These are phyloP conservation scores for Thermophis baileyi DNA, from an alignment of 2,113 vertebrate genomes.

Conservation along the genomic window DNA sequence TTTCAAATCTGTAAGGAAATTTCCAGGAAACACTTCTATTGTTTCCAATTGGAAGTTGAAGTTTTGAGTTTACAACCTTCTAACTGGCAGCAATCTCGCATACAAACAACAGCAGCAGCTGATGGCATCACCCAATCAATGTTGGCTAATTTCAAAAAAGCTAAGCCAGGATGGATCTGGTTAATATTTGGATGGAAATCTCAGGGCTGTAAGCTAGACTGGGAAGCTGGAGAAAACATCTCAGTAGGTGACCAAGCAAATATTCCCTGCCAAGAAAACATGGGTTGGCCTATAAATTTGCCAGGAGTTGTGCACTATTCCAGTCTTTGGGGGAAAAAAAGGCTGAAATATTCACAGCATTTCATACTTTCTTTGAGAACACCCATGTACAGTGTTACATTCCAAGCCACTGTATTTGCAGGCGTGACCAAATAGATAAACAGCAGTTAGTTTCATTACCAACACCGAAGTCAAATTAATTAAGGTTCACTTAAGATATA, in stretches of 20 bases:
- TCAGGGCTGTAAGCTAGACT: background rate
- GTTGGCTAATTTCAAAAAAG: background rate
- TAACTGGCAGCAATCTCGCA: background rate
- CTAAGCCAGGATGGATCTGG: background rate
- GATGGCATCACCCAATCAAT: background rate
- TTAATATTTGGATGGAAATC: background rate
- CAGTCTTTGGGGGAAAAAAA: background rate
- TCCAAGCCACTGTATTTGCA: slow-evolving; percentile 46
- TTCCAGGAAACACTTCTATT: background rate
- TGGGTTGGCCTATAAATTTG: background rate
- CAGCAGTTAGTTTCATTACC: slow-evolving; percentile 28
- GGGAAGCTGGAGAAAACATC: background rate
- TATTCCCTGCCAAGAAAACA: background rate
- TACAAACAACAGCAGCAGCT: background rate
- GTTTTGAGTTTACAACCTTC: background rate
- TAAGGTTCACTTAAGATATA: slow-evolving; percentile 38
- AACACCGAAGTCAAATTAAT: slow-evolving; percentile 38
- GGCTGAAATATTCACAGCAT: background rate
- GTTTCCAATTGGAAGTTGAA: background rate
- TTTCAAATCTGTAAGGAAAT: background rate
- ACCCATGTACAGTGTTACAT: slow-evolving; percentile 27
- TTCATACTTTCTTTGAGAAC: slow-evolving; percentile 7
- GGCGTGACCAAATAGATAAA: slow-evolving; percentile 49
- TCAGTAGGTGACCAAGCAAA: background rate
- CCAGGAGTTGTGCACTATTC: background rate